Conservation (phyloP, 92 coral and sea anemone species). For the Nematostella vectensis region DNA sequence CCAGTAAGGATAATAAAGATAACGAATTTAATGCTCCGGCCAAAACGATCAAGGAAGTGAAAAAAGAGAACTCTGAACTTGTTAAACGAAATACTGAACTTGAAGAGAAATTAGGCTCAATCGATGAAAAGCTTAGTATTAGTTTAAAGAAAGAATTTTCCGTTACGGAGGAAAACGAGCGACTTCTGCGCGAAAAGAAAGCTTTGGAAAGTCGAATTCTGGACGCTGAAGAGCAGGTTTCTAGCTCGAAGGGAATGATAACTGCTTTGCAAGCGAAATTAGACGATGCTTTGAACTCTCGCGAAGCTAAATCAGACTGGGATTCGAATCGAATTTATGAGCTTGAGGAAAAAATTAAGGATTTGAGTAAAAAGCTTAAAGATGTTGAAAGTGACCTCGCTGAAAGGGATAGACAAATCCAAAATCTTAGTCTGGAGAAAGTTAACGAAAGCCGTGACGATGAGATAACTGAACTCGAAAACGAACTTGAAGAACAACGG, state of each 20-base stretch:
- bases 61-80: conserved; percentile 36
- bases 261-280: conserved; percentile 42
- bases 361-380: conserved; percentile 15
- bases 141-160: conserved; percentile 51
- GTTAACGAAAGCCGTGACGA: conserved; percentile 12
- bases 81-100: conserved; percentile 43
- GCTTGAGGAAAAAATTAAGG: conserved; percentile 37
- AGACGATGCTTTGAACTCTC: conserved; percentile 12
- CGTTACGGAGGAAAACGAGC: conserved; percentile 48
- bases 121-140: conserved; percentile 51
- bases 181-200: conserved; percentile 38
- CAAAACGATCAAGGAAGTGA: conserved; percentile 31
- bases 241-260: conserved; percentile 38
- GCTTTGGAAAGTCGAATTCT: conserved; percentile 28
- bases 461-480: conserved; percentile 20
- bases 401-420: conserved; percentile 20
- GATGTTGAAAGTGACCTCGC: conserved; percentile 6
- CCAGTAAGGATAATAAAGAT: conserved; percentile 16
- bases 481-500: conserved; percentile 6
- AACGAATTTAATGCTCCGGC: conserved; percentile 22
- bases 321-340: conserved; percentile 18
- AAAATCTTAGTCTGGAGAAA: conserved; percentile 5
- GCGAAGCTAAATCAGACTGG: conserved; percentile 14
- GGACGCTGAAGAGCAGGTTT: conserved; percentile 47
- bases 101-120: conserved; percentile 45